Evolutionary conservation across 2,113 vertebrate genomes (phyloP), one percentile per base, ranked within the genome.

Genomic region (Corythornis cristatus): DNA sequence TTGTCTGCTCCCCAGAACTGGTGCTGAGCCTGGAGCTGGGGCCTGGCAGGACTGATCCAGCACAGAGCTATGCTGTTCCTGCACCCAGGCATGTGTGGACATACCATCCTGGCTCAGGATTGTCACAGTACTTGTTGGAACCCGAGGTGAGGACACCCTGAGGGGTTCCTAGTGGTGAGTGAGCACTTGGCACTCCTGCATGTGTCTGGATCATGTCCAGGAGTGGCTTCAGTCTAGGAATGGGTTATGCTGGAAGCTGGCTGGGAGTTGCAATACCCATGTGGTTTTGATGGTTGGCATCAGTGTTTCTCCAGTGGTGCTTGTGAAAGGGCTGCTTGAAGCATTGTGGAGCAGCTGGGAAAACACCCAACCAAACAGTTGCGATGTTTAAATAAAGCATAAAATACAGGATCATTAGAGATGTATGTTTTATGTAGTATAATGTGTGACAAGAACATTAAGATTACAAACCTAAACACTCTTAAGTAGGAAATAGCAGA

Each of bases 91-190:
- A 0, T 56, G 88, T 23, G 31, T 2, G 8, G 83, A 43, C 61
- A 11, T 16, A 45, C 5, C 15, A 1, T 25, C 67, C 76, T 70
- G 64, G 56, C 92, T 66, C 2, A 0, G 68, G 31, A 57, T 84
- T 15, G 0, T 23, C 3, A 0, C 0, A 0, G 29, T 4, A 15
- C 1, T 0, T 66, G 81, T 71, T 3, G 1, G 56, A 81, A 87
- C 87, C 65, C 1, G 0, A 77, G 87, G 73, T 43, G 40, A 90
- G 57, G 18, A 26, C 37, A 11, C 43, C 75, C 16, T 1, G 1
- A 57, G 46, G 53, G 23, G 11, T 76, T 91, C 66, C 70, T 84
- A 0, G 42, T 26, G 77, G 65, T 2, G 0, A 75, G 45, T 4
- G 45, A 54, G 37, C 20, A 3, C 76, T 61, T 10, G 8, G 42